phyloP scores from a whole-genome alignment of 2,888 invertebrate species.

The Ophion ventricosus region DNA sequence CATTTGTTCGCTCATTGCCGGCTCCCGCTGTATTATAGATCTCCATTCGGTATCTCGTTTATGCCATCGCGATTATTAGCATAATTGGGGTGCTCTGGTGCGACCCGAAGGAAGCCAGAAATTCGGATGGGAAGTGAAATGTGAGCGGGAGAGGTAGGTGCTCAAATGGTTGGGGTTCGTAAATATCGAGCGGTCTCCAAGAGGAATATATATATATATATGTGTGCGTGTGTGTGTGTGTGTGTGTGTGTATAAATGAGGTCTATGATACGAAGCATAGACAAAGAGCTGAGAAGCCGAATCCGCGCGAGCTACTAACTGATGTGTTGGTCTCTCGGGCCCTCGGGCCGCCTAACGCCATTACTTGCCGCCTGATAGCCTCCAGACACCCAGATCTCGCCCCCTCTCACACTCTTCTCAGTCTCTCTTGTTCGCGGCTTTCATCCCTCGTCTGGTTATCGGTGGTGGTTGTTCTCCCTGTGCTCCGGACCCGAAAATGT shows the following conservation, averaged over 20 bases:
- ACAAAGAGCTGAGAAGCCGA: constrained; percentile 64
- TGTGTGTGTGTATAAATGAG: constrained; percentile 25
- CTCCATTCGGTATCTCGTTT: constrained; percentile 16
- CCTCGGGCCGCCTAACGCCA: constrained; percentile 74
- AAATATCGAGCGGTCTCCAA: constrained; percentile 69
- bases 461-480: constrained; percentile 34
- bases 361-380: constrained; percentile 76
- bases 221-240: background rate
- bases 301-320: constrained; percentile 71
- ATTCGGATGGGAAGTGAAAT: constrained; percentile 35
- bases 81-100: constrained; percentile 71
- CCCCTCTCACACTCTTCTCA: constrained; percentile 26
- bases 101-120: constrained; percentile 40
- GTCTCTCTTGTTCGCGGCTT: constrained; percentile 15
- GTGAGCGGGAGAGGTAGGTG: constrained; percentile 8
- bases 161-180: constrained; percentile 39
- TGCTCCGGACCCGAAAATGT: constrained; percentile 37
- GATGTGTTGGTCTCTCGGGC: constrained; percentile 76
- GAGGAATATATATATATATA: constrained; percentile 28
- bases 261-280: constrained; percentile 66
- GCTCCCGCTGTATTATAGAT: background rate
- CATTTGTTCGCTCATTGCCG: constrained; percentile 28
- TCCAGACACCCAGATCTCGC: constrained; percentile 70
- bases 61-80: constrained; percentile 70
- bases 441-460: constrained; percentile 49